A percentile compares a stretch with the other conserved stretches of the same genome.
phyloP scores from a whole-genome alignment of 2,797 vertebrate species.

The Cryptoblepharus egeriae region DNA sequence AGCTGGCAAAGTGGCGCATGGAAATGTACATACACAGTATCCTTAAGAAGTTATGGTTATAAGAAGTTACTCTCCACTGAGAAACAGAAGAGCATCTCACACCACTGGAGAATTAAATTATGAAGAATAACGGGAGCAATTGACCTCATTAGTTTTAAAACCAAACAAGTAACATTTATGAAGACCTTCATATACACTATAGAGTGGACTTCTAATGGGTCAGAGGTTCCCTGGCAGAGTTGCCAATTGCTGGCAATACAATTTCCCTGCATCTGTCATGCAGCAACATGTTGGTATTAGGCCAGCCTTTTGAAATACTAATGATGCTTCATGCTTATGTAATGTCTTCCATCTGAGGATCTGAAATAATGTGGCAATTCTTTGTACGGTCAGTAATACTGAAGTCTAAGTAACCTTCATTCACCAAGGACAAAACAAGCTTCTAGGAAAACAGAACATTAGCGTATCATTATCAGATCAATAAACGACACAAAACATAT shows the following conservation, averaged over 20 bases:
- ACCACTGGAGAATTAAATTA: neutral
- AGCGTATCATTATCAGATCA: neutral
- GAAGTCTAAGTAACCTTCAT: rapidly evolving
- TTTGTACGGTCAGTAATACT: rapidly evolving
- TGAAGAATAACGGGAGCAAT: neutral
- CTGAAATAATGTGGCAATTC: neutral
- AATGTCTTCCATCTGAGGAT: rapidly evolving
- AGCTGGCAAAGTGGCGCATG: too few relatives aligned
- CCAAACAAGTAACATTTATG: neutral
- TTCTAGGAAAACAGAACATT: neutral
- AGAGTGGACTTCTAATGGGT: neutral
- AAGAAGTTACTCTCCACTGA: neutral
- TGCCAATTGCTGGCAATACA: neutral
- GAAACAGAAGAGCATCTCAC: neutral
- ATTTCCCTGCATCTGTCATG: neutral
- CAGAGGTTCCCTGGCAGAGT: neutral
- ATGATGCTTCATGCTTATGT: rapidly evolving
- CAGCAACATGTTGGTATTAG: rapidly evolving
- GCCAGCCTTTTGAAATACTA: rapidly evolving
- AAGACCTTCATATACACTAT: too few relatives aligned
- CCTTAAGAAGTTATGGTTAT: neutral
- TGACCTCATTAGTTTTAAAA: neutral
- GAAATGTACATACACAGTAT: too few relatives aligned
- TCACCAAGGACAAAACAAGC: rapidly evolving
- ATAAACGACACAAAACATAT: neutral